Base-by-base conservation (phyloP, 1,140 invertebrate species). In the Dufourea novaeangliae region DNA sequence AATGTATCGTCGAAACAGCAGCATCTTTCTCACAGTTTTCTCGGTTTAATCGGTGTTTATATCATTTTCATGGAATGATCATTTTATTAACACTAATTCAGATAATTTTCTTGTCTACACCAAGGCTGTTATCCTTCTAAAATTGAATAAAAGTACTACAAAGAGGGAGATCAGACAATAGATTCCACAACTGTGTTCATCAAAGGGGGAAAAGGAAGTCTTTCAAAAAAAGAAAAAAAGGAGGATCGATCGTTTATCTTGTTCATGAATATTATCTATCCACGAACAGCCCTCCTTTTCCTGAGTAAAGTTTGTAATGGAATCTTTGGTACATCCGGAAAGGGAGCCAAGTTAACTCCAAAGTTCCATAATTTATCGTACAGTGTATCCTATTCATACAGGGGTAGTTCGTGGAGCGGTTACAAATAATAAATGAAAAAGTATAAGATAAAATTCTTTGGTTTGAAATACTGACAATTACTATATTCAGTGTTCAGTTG, bases 181-280 rank as follows among this genome's bases (percentile, higher is more conserved):
- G 27, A 7, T 14, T 57, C 2, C 27, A 3, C 14, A 5, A 29
- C 1, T 12, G n/a, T 22, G 34, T 62, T 39, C 34, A 62, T 39
- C 37, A 62, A 62, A 39, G 32, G 59, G 59, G n/a, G 32, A 25
- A 14, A 62, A 37, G 22, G 59, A 14, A 37, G 59, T 12, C 22
- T 39, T 14, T 41, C 34, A 6, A 25, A 62, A 22, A n/a, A 62
- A 57, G 27, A 6, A 25, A 62, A 22, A n/a, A 62, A 57, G 27
- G 3, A 37, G 46, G 1, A 25, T 34, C n/a, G 59, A 62, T 62
- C n/a, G n/a, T 44, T 17, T 6, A 44, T 6, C 27, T 61, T 50
- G 14, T 32, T 70, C 29, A 52, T 25, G n/a, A 63, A 78, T 56
- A 56, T 50, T 37, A 76, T 46, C 39, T 25, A 20, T 69, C n/a